phyloP scores from a whole-genome alignment of 2,113 vertebrate species.

The Xiphophorus hellerii region DNA sequence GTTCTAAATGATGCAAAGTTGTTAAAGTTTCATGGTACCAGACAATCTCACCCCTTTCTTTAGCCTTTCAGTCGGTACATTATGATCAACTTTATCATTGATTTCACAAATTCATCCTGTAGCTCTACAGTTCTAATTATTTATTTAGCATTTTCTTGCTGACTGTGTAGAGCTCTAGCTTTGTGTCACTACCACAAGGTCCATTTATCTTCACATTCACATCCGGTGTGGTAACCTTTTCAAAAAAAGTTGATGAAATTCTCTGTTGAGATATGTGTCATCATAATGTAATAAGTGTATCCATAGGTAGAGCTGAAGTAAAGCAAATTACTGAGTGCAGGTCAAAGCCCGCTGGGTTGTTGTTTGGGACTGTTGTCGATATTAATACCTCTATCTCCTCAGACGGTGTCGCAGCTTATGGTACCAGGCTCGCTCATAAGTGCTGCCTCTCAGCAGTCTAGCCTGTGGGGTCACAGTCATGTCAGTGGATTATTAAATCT shows the following conservation, averaged over 20 bases:
- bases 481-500: conserved; percentile 34
- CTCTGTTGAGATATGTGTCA: neutral
- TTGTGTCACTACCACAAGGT: too few relatives aligned
- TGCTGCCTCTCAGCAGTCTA: conserved; percentile 30
- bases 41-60: too few relatives aligned
- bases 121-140: neutral
- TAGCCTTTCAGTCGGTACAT: neutral
- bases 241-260: neutral
- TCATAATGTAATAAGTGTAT: conserved; percentile 11
- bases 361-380: conserved; percentile 43
- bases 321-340: conserved; percentile 17
- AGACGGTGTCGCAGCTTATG: conserved; percentile 12
- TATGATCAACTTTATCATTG: neutral
- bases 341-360: conserved; percentile 16
- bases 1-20: too few relatives aligned
- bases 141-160: neutral
- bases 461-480: conserved; percentile 7
- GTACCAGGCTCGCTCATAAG: conserved; percentile 9
- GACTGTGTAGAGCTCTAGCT: neutral
- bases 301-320: conserved; percentile 14
- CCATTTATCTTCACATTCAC: neutral
- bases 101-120: neutral
- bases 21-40: too few relatives aligned
- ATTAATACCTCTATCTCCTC: conserved; percentile 40
- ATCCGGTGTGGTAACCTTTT: too few relatives aligned